phyloP scores from a whole-genome alignment of 2,888 invertebrate species.

The Parapristionchus giblindavisi region DNA sequence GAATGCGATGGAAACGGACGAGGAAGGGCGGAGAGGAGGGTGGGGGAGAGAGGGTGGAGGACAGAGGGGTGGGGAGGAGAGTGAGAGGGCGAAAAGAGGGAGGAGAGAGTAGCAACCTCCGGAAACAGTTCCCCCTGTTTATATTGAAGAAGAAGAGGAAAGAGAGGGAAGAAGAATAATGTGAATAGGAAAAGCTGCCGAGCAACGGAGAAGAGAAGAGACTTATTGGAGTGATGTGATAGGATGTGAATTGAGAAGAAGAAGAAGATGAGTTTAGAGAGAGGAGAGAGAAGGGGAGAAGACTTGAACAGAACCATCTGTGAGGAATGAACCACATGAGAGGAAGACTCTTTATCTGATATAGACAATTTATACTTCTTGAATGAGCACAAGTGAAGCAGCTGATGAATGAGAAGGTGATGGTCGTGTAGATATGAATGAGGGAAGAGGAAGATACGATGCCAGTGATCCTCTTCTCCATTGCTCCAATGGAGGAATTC shows the following conservation, averaged over 20 bases:
- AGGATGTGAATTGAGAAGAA: conserved; percentile 3
- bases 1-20: no score
- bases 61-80: conserved; percentile 24
- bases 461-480: conserved; percentile 54
- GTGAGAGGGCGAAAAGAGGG: conserved; percentile 15
- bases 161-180: neutral
- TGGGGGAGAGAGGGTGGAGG: neutral
- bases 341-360: conserved; percentile 8
- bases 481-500: conserved; percentile 56
- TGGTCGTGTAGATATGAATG: conserved; percentile 44
- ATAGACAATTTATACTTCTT: conserved; percentile 32
- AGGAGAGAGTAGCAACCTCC: conserved; percentile 16
- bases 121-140: conserved; percentile 32
- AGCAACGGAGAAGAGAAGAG: conserved; percentile 31
- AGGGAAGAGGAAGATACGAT: conserved; percentile 56
- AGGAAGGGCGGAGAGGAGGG: neutral
- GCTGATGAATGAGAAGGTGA: conserved; percentile 46
- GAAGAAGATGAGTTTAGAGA: neutral
- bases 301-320: conserved; percentile 32
- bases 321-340: neutral
- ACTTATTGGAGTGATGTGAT: no score
- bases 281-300: neutral
- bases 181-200: neutral
- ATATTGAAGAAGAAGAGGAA: conserved; percentile 17
- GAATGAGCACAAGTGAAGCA: conserved; percentile 36